Evolutionary conservation across 1,140 invertebrate genomes (phyloP).

Genomic region (Orchesella cincta): DNA sequence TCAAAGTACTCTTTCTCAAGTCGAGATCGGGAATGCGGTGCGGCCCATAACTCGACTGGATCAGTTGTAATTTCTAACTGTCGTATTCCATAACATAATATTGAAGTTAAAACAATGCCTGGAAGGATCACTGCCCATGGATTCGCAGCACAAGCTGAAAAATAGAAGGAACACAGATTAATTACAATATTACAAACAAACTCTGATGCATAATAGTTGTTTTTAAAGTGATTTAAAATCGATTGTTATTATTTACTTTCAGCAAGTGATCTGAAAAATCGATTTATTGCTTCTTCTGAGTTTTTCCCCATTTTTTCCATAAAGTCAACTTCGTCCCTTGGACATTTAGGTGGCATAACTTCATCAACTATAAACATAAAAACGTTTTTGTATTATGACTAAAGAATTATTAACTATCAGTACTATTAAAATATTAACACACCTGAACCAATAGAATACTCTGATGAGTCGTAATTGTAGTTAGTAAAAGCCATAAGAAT

Average conservation of each 20-base stretch:
- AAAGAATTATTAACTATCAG: neutral
- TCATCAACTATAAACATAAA: neutral
- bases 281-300: conserved; percentile 16
- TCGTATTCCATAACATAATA: conserved; percentile 66
- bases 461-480: conserved; percentile 16
- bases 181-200: neutral
- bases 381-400: neutral
- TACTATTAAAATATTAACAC: neutral
- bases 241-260: conserved; percentile 11
- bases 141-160: conserved; percentile 58
- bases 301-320: conserved; percentile 23
- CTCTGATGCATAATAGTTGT: neutral
- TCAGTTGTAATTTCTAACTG: conserved; percentile 74
- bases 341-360: conserved; percentile 7
- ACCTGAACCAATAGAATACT: conserved; percentile 10
- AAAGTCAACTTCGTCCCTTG: conserved; percentile 14
- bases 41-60: conserved; percentile 87
- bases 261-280: conserved; percentile 17
- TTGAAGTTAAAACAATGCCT: conserved; percentile 53
- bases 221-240: neutral
- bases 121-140: conserved; percentile 45
- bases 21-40: conserved; percentile 71
- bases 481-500: conserved; percentile 36
- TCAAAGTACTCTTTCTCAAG: conserved; percentile 83
- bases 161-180: neutral